Evolutionary conservation across 2,797 vertebrate genomes (phyloP).

Genomic region (Thalassophryne amazonica): DNA sequence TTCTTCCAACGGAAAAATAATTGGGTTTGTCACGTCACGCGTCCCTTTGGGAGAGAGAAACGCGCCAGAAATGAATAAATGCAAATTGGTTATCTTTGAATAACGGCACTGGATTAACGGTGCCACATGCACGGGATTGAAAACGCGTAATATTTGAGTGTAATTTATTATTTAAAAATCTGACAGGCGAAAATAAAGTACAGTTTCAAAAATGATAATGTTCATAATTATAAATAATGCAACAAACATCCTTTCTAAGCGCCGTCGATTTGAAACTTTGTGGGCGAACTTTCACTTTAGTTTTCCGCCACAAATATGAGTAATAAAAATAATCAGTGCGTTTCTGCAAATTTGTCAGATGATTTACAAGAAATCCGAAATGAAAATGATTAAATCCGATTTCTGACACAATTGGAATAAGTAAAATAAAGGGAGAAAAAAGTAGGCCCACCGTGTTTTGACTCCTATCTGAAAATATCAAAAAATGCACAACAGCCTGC

Average conservation of each 20-base stretch:
- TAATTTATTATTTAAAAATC: background rate
- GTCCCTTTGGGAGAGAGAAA: conserved; percentile 63
- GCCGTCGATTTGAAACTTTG: background rate
- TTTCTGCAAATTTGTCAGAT: conserved; percentile 42
- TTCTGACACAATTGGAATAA: too few species aligned
- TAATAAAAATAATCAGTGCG: conserved; percentile 28
- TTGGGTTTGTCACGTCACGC: conserved; percentile 62
- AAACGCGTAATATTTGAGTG: rapidly evolving
- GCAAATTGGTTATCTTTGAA: conserved; percentile 51
- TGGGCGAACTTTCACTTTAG: conserved; percentile 32
- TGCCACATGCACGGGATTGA: too few species aligned
- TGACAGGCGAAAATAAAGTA: background rate
- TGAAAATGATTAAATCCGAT: too few species aligned
- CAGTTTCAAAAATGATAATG: too few species aligned
- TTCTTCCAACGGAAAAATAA: conserved; percentile 87
- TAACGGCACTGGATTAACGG: conserved; percentile 36
- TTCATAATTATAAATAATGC: too few species aligned
- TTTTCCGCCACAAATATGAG: background rate
- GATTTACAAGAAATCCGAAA: conserved; percentile 58
- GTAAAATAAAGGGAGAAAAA: too few species aligned
- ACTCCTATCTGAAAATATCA: too few species aligned
- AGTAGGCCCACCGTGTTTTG: too few species aligned
- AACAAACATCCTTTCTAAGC: background rate
- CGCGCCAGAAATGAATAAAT: conserved; percentile 55
- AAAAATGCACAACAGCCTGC: too few species aligned